Conservation (phyloP, 2,113 vertebrate species). For the Caranx melampygus region DNA sequence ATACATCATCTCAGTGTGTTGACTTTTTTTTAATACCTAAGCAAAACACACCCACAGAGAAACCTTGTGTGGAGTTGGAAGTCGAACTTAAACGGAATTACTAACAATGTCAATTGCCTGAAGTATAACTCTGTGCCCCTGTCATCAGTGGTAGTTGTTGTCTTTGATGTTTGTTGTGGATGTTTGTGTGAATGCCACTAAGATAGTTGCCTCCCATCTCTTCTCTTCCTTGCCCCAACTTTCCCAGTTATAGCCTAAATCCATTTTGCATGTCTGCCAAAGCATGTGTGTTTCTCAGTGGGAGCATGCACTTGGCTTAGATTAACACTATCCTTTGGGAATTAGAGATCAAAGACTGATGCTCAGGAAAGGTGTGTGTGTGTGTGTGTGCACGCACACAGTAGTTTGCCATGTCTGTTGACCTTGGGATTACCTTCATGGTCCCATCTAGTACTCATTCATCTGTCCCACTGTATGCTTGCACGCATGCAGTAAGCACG, state of each 20-base stretch:
- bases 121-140: constrained; percentile 45
- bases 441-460: constrained; percentile 49
- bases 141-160: constrained; percentile 42
- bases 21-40: background rate
- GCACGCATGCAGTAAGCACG: background rate
- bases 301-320: constrained; percentile 37
- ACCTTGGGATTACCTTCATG: constrained; percentile 71
- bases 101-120: constrained; percentile 53
- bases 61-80: constrained; percentile 14
- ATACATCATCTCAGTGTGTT: constrained; percentile 22
- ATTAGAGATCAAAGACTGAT: constrained; percentile 60
- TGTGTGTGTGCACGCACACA: constrained; percentile 30
- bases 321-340: constrained; percentile 56
- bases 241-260: constrained; percentile 53
- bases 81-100: constrained; percentile 53
- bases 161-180: constrained; percentile 59
- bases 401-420: constrained; percentile 52
- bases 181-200: constrained; percentile 39
- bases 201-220: constrained; percentile 16
- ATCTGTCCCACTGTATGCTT: constrained; percentile 16
- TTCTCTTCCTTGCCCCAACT: constrained; percentile 13
- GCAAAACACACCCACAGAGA: constrained; percentile 46
- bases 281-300: constrained; percentile 47
- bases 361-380: constrained; percentile 34
- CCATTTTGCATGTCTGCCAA: constrained; percentile 36